Evolutionary conservation across 2,113 vertebrate species (phyloP).

Genomic region (Cavia aperea): DNA sequence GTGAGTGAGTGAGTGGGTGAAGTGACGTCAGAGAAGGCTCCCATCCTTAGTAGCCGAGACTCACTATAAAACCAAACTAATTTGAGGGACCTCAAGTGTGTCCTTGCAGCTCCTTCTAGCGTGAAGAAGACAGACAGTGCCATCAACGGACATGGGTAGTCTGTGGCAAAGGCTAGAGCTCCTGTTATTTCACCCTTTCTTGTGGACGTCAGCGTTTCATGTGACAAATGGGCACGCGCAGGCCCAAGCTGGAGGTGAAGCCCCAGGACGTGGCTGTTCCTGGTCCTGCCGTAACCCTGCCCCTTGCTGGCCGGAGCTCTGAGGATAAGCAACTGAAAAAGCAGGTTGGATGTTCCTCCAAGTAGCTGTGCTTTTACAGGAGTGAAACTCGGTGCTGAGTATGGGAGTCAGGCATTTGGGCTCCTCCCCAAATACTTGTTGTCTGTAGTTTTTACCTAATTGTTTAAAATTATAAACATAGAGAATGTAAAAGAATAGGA

Average conservation of each 20-base stretch:
- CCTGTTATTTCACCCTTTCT: background rate
- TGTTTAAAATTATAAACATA: background rate
- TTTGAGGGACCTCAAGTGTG: background rate
- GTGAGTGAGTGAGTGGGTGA: background rate
- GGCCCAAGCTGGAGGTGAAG: no score
- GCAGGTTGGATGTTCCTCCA: background rate
- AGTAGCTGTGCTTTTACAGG: background rate
- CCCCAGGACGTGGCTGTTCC: background rate
- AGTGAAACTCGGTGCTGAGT: background rate
- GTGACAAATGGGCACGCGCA: background rate
- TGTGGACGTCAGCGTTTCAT: background rate
- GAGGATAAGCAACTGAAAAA: background rate
- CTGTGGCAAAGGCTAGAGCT: background rate
- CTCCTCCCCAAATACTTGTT: background rate
- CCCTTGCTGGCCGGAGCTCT: background rate
- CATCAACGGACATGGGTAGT: background rate
- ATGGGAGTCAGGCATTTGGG: background rate
- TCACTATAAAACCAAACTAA: background rate
- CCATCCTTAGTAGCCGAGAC: background rate
- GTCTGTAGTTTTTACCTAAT: background rate
- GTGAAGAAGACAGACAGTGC: background rate
- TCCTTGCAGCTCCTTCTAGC: background rate
- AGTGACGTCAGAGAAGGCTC: background rate
- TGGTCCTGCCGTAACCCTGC: background rate
- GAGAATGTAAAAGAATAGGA: background rate